A percentile compares a stretch with the other conserved stretches of the same genome.
phyloP scores from a whole-genome alignment of 2,113 vertebrate genomes.

The Candoia aspera region DNA sequence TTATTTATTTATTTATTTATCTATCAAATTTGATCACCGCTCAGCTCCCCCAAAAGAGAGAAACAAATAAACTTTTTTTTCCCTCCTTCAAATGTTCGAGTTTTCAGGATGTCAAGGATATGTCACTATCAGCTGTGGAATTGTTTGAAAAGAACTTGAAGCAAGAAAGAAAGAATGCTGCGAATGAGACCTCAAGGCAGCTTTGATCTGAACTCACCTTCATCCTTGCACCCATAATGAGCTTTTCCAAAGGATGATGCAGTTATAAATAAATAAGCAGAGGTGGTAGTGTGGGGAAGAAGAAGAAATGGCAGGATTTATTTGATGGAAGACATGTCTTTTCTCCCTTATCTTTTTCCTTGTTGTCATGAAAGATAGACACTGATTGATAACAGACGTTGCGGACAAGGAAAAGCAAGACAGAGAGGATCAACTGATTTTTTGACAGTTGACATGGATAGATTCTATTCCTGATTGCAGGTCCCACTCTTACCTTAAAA shows the following conservation, averaged over 20 bases:
- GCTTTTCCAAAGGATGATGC: slow-evolving; percentile 55
- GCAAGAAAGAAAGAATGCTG: slow-evolving; percentile 26
- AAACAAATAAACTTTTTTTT: no score
- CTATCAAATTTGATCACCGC: no score
- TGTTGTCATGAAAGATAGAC: slow-evolving; percentile 48
- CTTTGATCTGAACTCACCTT: slow-evolving; percentile 63
- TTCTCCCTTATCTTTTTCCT: slow-evolving; percentile 24
- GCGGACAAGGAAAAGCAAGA: slow-evolving; percentile 31
- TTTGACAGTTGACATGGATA: background rate
- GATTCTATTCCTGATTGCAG: background rate
- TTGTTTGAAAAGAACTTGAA: slow-evolving; percentile 40
- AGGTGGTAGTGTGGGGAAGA: background rate
- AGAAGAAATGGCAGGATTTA: slow-evolving; percentile 36
- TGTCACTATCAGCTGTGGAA: slow-evolving; percentile 18
- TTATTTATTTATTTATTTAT: no score
- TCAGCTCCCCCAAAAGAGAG: no score
- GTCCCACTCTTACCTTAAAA: background rate
- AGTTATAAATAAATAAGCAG: slow-evolving; percentile 62
- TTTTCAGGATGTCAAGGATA: slow-evolving; percentile 25
- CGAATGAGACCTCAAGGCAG: slow-evolving; percentile 41
- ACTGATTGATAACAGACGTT: slow-evolving; percentile 53
- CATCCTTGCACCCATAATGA: slow-evolving; percentile 36
- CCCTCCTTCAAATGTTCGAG: slow-evolving; percentile 20
- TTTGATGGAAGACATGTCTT: slow-evolving; percentile 27
- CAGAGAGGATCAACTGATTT: background rate